phyloP scores from a whole-genome alignment of 2,888 invertebrate genomes.

The Meandrusa payeni region DNA sequence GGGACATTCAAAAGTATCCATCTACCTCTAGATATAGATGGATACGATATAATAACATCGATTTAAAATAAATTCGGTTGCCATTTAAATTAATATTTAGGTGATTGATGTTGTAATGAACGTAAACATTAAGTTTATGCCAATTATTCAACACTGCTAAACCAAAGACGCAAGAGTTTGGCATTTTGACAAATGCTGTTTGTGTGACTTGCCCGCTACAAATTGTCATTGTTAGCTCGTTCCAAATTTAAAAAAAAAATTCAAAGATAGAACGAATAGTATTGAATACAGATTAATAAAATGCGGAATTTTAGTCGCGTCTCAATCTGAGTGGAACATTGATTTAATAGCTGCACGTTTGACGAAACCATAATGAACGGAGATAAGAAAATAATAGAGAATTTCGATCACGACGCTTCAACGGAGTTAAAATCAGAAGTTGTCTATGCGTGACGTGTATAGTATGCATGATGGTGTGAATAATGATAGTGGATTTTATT shows the following conservation, averaged over 20 bases:
- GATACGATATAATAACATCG: no score
- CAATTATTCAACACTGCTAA: constrained; percentile 17
- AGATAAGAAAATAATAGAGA: constrained; percentile 1
- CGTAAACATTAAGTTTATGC: not conserved
- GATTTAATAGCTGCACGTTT: constrained; percentile 13
- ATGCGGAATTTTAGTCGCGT: constrained; percentile 18
- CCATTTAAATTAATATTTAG: no score
- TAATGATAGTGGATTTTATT: no score
- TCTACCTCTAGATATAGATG: no score
- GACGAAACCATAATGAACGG: constrained; percentile 9
- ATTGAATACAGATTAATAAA: constrained; percentile 19
- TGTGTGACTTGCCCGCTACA: constrained; percentile 20
- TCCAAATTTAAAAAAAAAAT: constrained; percentile 23
- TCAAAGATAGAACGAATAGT: constrained; percentile 3
- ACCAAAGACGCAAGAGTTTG: constrained; percentile 9
- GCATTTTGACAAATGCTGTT: constrained; percentile 23
- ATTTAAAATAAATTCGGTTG: no score
- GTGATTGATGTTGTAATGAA: no score
- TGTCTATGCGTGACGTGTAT: no score
- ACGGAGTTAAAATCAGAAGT: not conserved
- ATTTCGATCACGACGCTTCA: not conserved
- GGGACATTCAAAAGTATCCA: no score
- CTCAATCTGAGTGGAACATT: constrained; percentile 1
- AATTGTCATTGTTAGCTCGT: constrained; percentile 22
- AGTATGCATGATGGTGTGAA: no score